phyloP scores from a whole-genome alignment of 2,797 vertebrate species.

The Parotocinclus haroldoi region DNA sequence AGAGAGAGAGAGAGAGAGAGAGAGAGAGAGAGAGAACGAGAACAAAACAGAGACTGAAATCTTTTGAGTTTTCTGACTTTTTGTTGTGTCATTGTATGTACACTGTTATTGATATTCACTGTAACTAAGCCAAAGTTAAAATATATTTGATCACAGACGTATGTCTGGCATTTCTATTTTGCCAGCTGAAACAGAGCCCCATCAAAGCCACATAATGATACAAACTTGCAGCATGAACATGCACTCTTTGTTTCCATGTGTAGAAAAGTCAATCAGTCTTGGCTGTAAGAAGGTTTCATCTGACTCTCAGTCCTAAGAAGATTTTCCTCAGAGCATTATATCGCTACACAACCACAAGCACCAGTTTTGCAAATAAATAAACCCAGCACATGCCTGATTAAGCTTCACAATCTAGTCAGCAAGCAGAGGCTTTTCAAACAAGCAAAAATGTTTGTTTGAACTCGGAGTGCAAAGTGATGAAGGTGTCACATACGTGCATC shows the following conservation, averaged over 20 bases:
- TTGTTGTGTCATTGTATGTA: too few species aligned
- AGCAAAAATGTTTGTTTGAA: slow-evolving; percentile 35
- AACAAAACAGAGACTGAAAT: too few species aligned
- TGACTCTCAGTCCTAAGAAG: slow-evolving; percentile 8
- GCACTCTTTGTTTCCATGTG: background rate
- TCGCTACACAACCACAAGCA: background rate
- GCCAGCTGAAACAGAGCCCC: background rate
- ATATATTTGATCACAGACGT: too few species aligned
- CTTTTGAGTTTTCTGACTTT: too few species aligned
- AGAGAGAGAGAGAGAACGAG: slow-evolving; percentile 7
- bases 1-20: slow-evolving; percentile 23
- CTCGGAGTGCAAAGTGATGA: slow-evolving; percentile 21
- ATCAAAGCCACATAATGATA: background rate
- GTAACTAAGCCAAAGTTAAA: too few species aligned
- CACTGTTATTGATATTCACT: too few species aligned
- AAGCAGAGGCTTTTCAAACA: slow-evolving; percentile 25
- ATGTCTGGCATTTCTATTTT: background rate
- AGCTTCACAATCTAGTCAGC: slow-evolving; percentile 27
- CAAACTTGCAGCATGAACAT: background rate
- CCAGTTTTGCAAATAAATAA: slow-evolving; percentile 9
- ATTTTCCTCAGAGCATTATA: slow-evolving; percentile 5
- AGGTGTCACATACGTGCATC: slow-evolving; percentile 19
- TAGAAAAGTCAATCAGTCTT: background rate
- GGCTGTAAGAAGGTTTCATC: background rate
- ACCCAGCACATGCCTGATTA: slow-evolving; percentile 30